phyloP scores from a whole-genome alignment of 1,140 invertebrate genomes.

The Eumaeus atala region DNA sequence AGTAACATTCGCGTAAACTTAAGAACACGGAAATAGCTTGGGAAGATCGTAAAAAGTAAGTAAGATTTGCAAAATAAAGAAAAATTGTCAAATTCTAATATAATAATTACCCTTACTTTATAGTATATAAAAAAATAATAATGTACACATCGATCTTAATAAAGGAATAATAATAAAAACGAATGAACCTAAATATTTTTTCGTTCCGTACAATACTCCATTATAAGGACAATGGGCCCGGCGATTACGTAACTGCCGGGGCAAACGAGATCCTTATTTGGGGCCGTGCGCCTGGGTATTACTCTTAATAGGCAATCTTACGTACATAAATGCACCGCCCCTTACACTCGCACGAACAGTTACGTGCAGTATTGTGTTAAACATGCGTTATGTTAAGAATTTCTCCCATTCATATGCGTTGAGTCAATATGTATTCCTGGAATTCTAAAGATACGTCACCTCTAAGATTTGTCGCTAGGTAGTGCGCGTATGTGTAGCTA shows the following conservation, averaged over 20 bases:
- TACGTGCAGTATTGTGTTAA: constrained; percentile 9
- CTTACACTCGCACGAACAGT: constrained; percentile 23
- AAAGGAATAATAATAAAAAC: no score
- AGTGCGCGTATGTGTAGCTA: background rate
- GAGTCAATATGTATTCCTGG: constrained; percentile 8
- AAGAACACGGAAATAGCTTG: no score
- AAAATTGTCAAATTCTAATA: no score
- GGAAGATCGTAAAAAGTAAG: no score
- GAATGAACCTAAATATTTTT: constrained; percentile 6
- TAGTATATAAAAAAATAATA: no score
- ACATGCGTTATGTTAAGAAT: constrained; percentile 14
- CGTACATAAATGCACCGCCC: constrained; percentile 29
- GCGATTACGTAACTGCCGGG: constrained; percentile 20
- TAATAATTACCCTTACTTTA: no score
- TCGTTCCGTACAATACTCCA: constrained; percentile 39
- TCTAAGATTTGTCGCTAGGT: background rate
- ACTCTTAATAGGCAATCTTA: constrained; percentile 24
- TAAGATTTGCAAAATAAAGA: no score
- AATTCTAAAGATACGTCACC: background rate
- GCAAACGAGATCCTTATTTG: constrained; percentile 17
- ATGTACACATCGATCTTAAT: no score
- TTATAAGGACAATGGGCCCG: constrained; percentile 42
- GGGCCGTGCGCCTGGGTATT: constrained; percentile 18
- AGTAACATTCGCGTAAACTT: no score
- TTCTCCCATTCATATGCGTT: constrained; percentile 14